Base-by-base conservation (phyloP, 1,140 invertebrate genomes). In the Drosophila ironensis region DNA sequence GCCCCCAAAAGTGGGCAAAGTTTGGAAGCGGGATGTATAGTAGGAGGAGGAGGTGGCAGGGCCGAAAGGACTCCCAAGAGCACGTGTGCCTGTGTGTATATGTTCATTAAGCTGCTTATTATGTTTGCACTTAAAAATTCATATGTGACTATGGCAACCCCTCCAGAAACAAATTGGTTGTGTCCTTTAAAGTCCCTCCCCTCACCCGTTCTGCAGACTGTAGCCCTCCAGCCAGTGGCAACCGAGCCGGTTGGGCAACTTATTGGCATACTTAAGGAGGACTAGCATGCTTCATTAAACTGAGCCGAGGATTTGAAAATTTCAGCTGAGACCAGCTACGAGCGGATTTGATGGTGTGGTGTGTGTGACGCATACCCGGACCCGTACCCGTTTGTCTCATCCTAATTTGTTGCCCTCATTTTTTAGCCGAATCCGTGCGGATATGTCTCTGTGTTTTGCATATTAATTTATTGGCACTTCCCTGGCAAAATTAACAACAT, bases 101-200 rank as follows among this genome's bases (percentile, higher is more conserved):
- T 86, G 80, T 84, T 86, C 80, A 86, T 86, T 86, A 84, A 84
- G 80, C 80, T 86, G 81, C 80, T 86, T 86, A 86, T 86, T 86
- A 86, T 86, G 80, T 86, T 86, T 86, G 81, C 81, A 86, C 81
- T 86, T 86, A 86, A 75, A 87, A 86, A 80, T 86, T 86, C 80
- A 86, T 75, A 86, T 86, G 80, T 71, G 74, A 80, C 74, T 72
- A 87, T 86, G 59, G 64, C 59, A 86, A 64, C 60, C 60, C 60
- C 19, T 28, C 30, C 41, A 2, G 14, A 61, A 63, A 72, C 80
- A 78, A 71, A 78, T 76, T 76, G 67, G 51, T 59, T 68, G 42
- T 76, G 76, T 60, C 77, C 72, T 52, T 71, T 68, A 61, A 67
- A 63, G 19, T 17, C 25, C 41, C 42, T 11, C 8, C 42, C 3